Evolutionary conservation across 1,140 invertebrate genomes (phyloP).

Genomic region (Propsilocerus akamusi): DNA sequence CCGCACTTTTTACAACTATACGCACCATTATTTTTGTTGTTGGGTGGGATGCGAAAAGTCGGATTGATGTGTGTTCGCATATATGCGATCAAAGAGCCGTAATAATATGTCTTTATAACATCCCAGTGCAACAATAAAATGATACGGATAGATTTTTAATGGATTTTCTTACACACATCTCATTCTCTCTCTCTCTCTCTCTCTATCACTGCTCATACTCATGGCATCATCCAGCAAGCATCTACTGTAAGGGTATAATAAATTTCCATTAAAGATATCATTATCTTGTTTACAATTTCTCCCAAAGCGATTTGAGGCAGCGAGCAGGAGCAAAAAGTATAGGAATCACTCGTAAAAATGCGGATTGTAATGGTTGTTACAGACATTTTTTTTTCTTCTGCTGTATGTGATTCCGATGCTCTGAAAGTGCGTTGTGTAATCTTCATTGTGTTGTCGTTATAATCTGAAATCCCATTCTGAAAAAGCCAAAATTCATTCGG

Average conservation of each 20-base stretch:
- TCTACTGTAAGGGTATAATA: no score
- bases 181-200: background rate
- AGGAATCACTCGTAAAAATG: background rate
- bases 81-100: no score
- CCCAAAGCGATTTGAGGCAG: background rate
- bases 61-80: no score
- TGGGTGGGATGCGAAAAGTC: no score
- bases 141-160: background rate
- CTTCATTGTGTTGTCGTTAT: background rate
- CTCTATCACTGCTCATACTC: no score
- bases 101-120: no score
- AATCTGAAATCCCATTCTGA: background rate
- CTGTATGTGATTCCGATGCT: background rate
- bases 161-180: background rate
- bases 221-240: no score
- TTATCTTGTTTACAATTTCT: background rate
- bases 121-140: background rate
- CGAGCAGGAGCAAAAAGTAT: background rate
- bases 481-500: background rate
- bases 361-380: background rate
- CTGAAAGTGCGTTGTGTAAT: background rate
- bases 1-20: no score
- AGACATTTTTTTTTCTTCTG: background rate
- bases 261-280: slow-evolving; percentile 4
- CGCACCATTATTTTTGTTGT: no score